phyloP scores from a whole-genome alignment of 2,888 invertebrate species.

The Ophion ellenae region DNA sequence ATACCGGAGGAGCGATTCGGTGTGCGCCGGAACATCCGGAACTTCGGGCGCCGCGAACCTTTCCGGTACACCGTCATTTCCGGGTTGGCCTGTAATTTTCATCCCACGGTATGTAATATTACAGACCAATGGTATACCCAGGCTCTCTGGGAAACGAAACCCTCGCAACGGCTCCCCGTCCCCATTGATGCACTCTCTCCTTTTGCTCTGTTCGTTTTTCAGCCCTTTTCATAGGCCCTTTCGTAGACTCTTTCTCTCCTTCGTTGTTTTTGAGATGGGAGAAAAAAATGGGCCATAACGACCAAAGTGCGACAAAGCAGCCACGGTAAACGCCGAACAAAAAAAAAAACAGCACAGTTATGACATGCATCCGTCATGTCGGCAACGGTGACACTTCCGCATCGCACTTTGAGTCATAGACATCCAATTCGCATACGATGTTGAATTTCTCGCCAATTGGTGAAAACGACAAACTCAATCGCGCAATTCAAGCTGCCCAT shows the following conservation, averaged over 20 bases:
- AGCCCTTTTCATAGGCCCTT: neutral
- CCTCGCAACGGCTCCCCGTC: neutral
- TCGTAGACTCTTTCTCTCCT: constrained; percentile 1
- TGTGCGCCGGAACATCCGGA: constrained; percentile 61
- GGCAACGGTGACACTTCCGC: too few species aligned
- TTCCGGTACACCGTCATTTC: constrained; percentile 73
- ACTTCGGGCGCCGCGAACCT: constrained; percentile 68
- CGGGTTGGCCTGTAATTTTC: constrained; percentile 73
- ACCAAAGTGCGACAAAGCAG: too few species aligned
- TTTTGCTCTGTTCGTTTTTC: neutral
- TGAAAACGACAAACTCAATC: too few species aligned
- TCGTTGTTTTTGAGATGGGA: neutral
- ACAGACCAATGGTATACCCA: constrained; percentile 2
- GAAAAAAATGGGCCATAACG: neutral
- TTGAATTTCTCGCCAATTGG: too few species aligned
- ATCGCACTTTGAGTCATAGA: too few species aligned
- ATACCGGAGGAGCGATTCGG: constrained; percentile 45
- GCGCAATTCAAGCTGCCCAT: too few species aligned
- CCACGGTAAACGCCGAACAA: too few species aligned
- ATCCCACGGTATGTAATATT: constrained; percentile 61
- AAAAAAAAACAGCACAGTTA: too few species aligned
- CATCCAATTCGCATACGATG: too few species aligned
- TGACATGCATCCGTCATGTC: too few species aligned
- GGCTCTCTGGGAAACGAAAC: constrained; percentile 36
- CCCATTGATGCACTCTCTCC: constrained; percentile 12